phyloP scores from a whole-genome alignment of 2,113 vertebrate species.

The Pangasianodon gigas region DNA sequence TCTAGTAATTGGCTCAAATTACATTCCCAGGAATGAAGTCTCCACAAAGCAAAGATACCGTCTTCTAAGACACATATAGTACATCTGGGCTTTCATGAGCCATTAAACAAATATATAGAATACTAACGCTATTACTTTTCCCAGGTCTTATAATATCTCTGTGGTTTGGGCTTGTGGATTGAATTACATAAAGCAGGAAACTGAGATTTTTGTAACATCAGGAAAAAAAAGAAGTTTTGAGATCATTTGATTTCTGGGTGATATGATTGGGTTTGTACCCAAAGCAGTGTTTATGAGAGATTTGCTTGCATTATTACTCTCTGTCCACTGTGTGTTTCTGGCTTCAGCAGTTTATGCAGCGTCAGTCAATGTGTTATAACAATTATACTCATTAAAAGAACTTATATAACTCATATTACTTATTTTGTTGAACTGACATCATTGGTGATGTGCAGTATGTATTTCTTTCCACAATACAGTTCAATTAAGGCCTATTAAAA shows the following conservation, averaged over 20 bases:
- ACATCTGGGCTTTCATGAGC: neutral
- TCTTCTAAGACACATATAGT: neutral
- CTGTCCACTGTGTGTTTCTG: neutral
- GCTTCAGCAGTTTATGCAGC: neutral
- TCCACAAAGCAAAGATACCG: neutral
- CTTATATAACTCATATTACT: no score
- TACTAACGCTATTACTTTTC: neutral
- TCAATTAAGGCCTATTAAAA: no score
- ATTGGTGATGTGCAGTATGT: no score
- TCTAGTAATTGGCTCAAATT: neutral
- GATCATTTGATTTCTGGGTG: no score
- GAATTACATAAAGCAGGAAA: neutral
- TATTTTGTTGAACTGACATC: no score
- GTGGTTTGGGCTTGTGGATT: neutral
- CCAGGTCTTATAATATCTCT: neutral
- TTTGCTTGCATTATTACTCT: neutral
- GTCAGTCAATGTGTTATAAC: no score
- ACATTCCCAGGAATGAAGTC: neutral
- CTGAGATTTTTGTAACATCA: neutral
- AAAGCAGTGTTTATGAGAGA: no score
- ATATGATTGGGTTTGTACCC: no score
- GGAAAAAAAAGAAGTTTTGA: neutral
- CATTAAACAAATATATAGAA: neutral
- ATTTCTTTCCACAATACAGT: no score
- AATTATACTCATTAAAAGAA: no score